Conservation (phyloP, 2,888 invertebrate species). For the Furcula furcula region DNA sequence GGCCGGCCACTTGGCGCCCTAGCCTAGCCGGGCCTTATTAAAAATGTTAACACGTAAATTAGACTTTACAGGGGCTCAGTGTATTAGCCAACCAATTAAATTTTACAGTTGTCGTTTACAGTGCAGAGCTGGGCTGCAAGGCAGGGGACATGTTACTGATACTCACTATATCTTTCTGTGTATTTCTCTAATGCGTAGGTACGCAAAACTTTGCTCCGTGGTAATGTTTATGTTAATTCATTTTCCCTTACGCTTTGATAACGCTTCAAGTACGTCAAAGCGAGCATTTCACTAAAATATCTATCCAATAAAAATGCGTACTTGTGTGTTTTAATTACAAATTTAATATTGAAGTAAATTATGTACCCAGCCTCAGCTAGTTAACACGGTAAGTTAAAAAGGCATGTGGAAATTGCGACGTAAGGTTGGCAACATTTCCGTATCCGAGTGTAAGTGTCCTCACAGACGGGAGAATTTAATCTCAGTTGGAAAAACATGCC, state of each 20-base stretch:
- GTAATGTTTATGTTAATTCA: constrained; percentile 34
- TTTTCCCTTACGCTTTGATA: constrained; percentile 51
- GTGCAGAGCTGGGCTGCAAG: constrained; percentile 53
- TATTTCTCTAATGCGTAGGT: constrained; percentile 23
- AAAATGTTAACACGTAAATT: constrained; percentile 81
- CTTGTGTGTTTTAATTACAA: constrained; percentile 59
- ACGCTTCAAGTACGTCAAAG: constrained; percentile 40
- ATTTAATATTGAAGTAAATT: constrained; percentile 64
- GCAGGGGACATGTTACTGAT: constrained; percentile 42
- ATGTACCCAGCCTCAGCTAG: constrained; percentile 45
- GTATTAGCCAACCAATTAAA: constrained; percentile 80
- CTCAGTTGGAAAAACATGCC: constrained; percentile 52
- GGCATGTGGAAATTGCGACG: constrained; percentile 78
- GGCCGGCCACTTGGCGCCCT: constrained; percentile 78
- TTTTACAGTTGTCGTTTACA: constrained; percentile 64
- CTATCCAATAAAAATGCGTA: constrained; percentile 41
- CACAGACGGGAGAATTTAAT: constrained; percentile 66
- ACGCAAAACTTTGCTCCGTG: constrained; percentile 4
- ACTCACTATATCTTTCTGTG: constrained; percentile 37
- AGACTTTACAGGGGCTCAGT: constrained; percentile 61
- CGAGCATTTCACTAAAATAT: constrained; percentile 22
- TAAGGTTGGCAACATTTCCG: constrained; percentile 72
- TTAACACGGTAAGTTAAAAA: constrained; percentile 70
- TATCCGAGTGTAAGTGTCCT: constrained; percentile 65
- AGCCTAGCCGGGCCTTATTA: constrained; percentile 75